phyloP scores from a whole-genome alignment of 2,888 invertebrate species.

The Isotomurus palustris region DNA sequence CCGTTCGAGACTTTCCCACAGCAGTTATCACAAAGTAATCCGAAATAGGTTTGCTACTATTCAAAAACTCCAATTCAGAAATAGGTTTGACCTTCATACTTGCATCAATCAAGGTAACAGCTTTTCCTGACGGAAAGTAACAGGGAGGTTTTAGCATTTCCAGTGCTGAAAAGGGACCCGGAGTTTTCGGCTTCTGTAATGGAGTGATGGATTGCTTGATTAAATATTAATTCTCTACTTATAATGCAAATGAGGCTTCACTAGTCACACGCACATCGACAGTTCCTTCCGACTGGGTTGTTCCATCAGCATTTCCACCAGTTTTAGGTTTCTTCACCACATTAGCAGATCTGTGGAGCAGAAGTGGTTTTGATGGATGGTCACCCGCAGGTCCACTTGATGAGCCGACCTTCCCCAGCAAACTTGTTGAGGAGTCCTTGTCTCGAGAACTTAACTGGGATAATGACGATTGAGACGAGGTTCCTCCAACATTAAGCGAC shows the following conservation, averaged over 20 bases:
- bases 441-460: background rate
- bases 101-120: constrained; percentile 33
- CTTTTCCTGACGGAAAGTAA: constrained; percentile 29
- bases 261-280: too few relatives aligned
- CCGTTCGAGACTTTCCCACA: constrained; percentile 35
- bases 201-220: too few relatives aligned
- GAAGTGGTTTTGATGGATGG: constrained; percentile 10
- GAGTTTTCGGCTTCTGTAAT: constrained; percentile 20
- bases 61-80: constrained; percentile 21
- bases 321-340: constrained; percentile 15
- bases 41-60: constrained; percentile 16
- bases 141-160: constrained; percentile 29
- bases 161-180: constrained; percentile 14
- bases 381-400: background rate
- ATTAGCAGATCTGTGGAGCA: constrained; percentile 21
- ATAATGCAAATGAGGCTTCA: too few relatives aligned
- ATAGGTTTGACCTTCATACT: constrained; percentile 29
- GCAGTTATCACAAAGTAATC: constrained; percentile 44
- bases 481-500: too few relatives aligned
- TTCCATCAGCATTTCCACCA: constrained; percentile 4
- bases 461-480: background rate
- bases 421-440: background rate
- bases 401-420: background rate
- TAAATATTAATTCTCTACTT: background rate
- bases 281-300: too few relatives aligned